These are phyloP conservation scores for Cairina moschata DNA, from an alignment of 2,113 vertebrate genomes.

Conservation along the genomic window DNA sequence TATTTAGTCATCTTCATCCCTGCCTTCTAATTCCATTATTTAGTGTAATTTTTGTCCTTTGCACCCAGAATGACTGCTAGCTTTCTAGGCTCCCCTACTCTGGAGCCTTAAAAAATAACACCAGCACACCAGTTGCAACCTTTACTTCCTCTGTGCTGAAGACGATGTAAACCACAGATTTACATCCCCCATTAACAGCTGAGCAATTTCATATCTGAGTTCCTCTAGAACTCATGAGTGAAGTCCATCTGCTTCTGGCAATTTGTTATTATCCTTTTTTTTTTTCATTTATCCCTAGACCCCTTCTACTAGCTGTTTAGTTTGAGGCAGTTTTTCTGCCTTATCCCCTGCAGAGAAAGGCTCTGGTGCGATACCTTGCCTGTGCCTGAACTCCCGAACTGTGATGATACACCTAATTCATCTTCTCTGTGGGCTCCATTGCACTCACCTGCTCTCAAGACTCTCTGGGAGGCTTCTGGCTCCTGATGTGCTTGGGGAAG, in stretches of 20 bases:
- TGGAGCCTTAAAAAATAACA: neutral
- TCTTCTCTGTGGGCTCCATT: neutral
- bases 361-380: neutral
- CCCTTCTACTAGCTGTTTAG: neutral
- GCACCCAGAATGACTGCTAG: neutral
- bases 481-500: neutral
- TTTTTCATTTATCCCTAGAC: neutral
- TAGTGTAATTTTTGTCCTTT: neutral
- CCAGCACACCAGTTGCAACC: neutral
- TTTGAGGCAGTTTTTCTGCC: neutral
- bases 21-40: neutral
- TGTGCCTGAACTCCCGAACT: neutral
- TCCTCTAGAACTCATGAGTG: neutral
- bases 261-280: neutral
- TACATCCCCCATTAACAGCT: neutral
- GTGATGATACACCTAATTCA: neutral
- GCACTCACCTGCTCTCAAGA: neutral
- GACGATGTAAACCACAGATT: neutral
- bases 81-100: neutral
- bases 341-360: neutral
- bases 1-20: neutral
- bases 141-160: neutral
- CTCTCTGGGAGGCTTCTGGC: neutral
- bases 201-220: neutral
- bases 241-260: conserved; percentile 17